Evolutionary conservation across 2,113 vertebrate species (phyloP).

Genomic region (Anolis carolinensis): DNA sequence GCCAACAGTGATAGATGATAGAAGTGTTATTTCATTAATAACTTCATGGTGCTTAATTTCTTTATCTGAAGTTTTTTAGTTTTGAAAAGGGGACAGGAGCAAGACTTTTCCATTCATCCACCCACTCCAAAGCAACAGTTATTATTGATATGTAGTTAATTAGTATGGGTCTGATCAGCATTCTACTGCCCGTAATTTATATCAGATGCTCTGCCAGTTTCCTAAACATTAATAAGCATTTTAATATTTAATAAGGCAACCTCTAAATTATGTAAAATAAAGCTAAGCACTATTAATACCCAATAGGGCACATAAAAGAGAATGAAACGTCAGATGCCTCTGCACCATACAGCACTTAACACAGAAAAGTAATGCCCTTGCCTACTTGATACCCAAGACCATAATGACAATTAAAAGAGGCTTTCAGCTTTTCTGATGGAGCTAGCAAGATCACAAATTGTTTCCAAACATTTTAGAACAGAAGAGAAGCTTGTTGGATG

Average conservation of each 20-base stretch:
- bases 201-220: conserved; percentile 48
- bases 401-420: not conserved
- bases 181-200: conserved; percentile 38
- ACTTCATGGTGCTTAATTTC: not conserved
- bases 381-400: not conserved
- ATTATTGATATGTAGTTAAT: conserved; percentile 43
- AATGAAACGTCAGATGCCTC: conserved; percentile 8
- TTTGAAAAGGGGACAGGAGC: not conserved
- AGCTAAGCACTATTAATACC: conserved; percentile 54
- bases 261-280: conserved; percentile 65
- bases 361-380: conserved; percentile 37
- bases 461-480: conserved; percentile 26
- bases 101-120: conserved; percentile 8
- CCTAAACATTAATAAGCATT: conserved; percentile 59
- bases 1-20: not conserved
- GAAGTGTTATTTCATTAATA: not conserved
- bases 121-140: conserved; percentile 20
- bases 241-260: conserved; percentile 66
- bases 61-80: not conserved
- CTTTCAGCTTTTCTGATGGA: conserved; percentile 27
- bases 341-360: conserved; percentile 21
- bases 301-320: conserved; percentile 44
- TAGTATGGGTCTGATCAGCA: conserved; percentile 53
- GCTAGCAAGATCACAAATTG: conserved; percentile 9
- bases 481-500: conserved; percentile 10